phyloP scores from a whole-genome alignment of 2,797 vertebrate species.

The Coluber constrictor region DNA sequence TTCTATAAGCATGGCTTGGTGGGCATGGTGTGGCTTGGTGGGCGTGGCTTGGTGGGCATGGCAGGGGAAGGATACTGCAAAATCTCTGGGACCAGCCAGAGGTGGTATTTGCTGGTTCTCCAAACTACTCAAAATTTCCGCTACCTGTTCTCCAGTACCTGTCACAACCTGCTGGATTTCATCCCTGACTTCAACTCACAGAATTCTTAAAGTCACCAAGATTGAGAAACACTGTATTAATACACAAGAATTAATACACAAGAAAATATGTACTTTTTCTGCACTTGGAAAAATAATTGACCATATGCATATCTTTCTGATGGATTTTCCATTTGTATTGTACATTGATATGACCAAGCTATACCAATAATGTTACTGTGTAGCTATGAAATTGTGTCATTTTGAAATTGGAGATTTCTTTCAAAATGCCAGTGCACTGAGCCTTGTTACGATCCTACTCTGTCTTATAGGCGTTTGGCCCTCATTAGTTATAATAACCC shows the following conservation, averaged over 20 bases:
- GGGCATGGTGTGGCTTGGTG: too few species aligned
- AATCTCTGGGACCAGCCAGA: too few species aligned
- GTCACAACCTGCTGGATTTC: too few species aligned
- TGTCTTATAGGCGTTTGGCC: not conserved
- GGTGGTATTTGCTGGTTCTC: too few species aligned
- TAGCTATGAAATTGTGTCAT: not conserved
- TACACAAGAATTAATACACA: not conserved
- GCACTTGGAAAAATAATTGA: not conserved
- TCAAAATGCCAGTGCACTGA: not conserved
- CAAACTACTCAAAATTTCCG: too few species aligned
- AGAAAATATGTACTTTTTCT: not conserved
- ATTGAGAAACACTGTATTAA: not conserved
- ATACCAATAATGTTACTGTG: not conserved
- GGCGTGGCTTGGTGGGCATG: too few species aligned
- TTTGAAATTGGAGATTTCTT: not conserved
- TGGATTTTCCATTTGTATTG: not conserved
- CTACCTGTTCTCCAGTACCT: too few species aligned
- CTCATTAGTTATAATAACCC: slow-evolving; percentile 15
- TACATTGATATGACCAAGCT: not conserved
- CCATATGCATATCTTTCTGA: not conserved
- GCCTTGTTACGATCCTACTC: not conserved
- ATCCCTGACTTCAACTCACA: not conserved
- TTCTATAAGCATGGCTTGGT: too few species aligned
- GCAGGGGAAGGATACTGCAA: too few species aligned
- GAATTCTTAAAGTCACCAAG: not conserved